A percentile compares a stretch with the other conserved stretches of the same genome.
Conservation (phyloP, 2,888 invertebrate species). For the Sesia apiformis region DNA sequence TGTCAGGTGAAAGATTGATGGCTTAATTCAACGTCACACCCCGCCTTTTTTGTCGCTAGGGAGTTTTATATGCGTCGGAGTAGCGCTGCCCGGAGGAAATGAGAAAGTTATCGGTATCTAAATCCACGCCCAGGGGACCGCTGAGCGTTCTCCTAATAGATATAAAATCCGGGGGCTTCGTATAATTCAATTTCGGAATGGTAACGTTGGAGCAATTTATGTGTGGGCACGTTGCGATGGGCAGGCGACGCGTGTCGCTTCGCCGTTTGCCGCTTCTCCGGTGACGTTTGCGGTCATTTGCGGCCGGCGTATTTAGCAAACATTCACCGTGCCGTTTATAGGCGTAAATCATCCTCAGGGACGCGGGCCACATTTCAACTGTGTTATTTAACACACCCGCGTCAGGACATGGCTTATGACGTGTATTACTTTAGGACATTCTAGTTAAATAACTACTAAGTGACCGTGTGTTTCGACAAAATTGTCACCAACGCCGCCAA, state of each 20-base stretch:
- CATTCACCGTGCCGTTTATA: slow-evolving; percentile 24
- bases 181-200: slow-evolving; percentile 62
- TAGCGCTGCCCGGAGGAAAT: slow-evolving; percentile 58
- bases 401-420: neutral
- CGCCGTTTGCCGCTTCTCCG: neutral
- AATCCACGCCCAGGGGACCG: slow-evolving; percentile 59
- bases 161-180: slow-evolving; percentile 62
- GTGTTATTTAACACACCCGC: neutral
- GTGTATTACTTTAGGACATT: no score
- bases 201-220: slow-evolving; percentile 39
- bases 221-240: slow-evolving; percentile 31
- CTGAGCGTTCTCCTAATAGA: slow-evolving; percentile 61
- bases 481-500: no score
- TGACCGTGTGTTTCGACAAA: no score
- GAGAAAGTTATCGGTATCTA: slow-evolving; percentile 69
- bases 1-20: slow-evolving; percentile 53
- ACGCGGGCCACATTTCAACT: neutral
- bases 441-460: no score
- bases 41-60: slow-evolving; percentile 33
- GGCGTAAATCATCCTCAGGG: slow-evolving; percentile 29
- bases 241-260: slow-evolving; percentile 7
- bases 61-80: slow-evolving; percentile 41
- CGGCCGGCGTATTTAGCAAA: slow-evolving; percentile 22
- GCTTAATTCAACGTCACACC: slow-evolving; percentile 36
- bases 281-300: slow-evolving; percentile 17